phyloP scores from a whole-genome alignment of 92 coral and sea anemone species.

The Epizoanthus rinbou region DNA sequence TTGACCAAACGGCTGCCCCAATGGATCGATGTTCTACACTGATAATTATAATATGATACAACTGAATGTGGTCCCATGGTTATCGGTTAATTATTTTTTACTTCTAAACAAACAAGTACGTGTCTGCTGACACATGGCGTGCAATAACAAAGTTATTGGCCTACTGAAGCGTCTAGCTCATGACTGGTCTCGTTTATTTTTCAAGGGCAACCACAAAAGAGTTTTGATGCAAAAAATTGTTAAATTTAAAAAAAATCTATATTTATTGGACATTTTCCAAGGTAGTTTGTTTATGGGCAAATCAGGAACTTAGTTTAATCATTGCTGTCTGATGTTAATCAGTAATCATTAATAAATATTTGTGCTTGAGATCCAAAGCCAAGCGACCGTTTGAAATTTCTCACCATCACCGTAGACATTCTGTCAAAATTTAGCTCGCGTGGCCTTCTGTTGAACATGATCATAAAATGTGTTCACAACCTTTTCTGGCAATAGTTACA shows the following conservation, averaged over 20 bases:
- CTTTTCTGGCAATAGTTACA: not conserved
- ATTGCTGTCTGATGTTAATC: constrained; percentile 25
- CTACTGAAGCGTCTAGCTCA: not conserved
- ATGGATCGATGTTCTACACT: too few species aligned
- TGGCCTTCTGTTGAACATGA: not conserved
- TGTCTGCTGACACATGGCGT: not conserved
- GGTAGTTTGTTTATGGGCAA: constrained; percentile 2
- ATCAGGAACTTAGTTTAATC: constrained; percentile 11
- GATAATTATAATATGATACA: not conserved
- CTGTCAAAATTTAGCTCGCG: not conserved
- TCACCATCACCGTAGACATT: not conserved
- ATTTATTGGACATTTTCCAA: not conserved
- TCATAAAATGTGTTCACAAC: not conserved
- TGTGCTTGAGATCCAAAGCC: not conserved
- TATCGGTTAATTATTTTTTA: not conserved
- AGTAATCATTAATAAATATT: constrained; percentile 43
- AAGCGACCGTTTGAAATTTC: not conserved
- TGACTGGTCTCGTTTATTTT: constrained; percentile 2
- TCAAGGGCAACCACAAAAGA: constrained; percentile 5
- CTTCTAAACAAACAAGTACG: constrained; percentile 1
- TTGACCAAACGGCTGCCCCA: not conserved
- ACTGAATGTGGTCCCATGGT: not conserved
- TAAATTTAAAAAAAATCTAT: not conserved
- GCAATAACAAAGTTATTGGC: not conserved
- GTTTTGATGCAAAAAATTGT: not conserved